Evolutionary conservation across 2,888 invertebrate species (phyloP).

Genomic region (Folsomia manolachei): DNA sequence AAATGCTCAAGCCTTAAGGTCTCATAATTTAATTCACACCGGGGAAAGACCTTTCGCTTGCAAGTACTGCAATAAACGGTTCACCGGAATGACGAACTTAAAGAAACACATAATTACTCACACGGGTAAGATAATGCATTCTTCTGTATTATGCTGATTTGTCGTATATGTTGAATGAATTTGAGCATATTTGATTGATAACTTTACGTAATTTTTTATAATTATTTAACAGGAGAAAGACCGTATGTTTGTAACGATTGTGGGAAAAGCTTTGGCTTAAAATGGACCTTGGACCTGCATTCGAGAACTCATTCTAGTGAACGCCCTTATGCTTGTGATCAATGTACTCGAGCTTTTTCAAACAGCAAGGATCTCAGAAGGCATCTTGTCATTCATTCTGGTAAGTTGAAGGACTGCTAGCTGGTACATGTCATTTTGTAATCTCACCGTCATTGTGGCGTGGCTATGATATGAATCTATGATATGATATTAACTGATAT

Average conservation of each 20-base stretch:
- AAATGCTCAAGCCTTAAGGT: slow-evolving; percentile 53
- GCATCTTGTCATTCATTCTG: slow-evolving; percentile 67
- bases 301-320: slow-evolving; percentile 59
- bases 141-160: not conserved
- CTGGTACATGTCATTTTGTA: not conserved
- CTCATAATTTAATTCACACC: slow-evolving; percentile 50
- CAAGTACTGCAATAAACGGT: slow-evolving; percentile 62
- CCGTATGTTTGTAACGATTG: slow-evolving; percentile 62
- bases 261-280: slow-evolving; percentile 62
- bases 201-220: too few relatives aligned
- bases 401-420: slow-evolving; percentile 54
- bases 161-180: not conserved
- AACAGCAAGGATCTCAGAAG: slow-evolving; percentile 68
- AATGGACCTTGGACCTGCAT: slow-evolving; percentile 62
- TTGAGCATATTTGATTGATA: not conserved
- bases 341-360: slow-evolving; percentile 67
- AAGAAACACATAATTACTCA: slow-evolving; percentile 67
- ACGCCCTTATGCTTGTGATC: slow-evolving; percentile 63
- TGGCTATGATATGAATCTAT: not conserved
- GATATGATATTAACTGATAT: too few relatives aligned
- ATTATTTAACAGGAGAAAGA: slow-evolving; percentile 56
- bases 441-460: too few relatives aligned
- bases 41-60: slow-evolving; percentile 62
- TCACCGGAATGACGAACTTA: slow-evolving; percentile 65
- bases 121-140: slow-evolving; percentile 53